A percentile compares a stretch with the other conserved stretches of the same genome.
Evolutionary conservation across 2,888 invertebrate species (phyloP).

Genomic region (Erannis defoliaria): DNA sequence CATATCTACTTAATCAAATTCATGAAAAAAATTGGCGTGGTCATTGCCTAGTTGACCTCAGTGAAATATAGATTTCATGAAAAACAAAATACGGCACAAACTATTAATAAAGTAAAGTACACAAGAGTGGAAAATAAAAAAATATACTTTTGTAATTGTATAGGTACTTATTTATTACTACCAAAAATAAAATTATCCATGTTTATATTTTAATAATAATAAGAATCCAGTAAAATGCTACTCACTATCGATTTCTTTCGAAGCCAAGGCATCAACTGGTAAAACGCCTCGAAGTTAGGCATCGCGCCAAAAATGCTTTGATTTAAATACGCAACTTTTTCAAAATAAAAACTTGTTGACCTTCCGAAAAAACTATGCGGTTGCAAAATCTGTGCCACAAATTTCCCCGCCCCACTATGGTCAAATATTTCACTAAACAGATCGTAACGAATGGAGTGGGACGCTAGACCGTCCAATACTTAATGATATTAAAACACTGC

Average conservation of each 20-base stretch:
- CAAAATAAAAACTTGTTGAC: slow-evolving; percentile 3
- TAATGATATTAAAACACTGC: slow-evolving; percentile 11
- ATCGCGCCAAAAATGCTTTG: background rate
- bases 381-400: slow-evolving; percentile 9
- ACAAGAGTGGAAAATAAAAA: no score
- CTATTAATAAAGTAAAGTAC: no score
- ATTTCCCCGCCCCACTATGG: background rate
- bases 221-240: slow-evolving; percentile 4
- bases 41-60: no score
- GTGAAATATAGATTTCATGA: no score
- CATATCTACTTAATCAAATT: no score
- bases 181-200: background rate
- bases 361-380: slow-evolving; percentile 14
- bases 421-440: slow-evolving; percentile 3
- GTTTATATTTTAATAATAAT: background rate
- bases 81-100: no score
- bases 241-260: slow-evolving; percentile 27
- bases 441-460: slow-evolving; percentile 6
- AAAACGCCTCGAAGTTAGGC: slow-evolving; percentile 22
- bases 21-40: no score
- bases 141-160: no score
- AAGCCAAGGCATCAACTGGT: slow-evolving; percentile 29
- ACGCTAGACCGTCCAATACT: slow-evolving; percentile 16
- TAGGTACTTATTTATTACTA: no score
- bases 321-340: background rate